These are phyloP conservation scores for Perdita meconis DNA, from an alignment of 2,888 invertebrate species.

Conservation along the genomic window DNA sequence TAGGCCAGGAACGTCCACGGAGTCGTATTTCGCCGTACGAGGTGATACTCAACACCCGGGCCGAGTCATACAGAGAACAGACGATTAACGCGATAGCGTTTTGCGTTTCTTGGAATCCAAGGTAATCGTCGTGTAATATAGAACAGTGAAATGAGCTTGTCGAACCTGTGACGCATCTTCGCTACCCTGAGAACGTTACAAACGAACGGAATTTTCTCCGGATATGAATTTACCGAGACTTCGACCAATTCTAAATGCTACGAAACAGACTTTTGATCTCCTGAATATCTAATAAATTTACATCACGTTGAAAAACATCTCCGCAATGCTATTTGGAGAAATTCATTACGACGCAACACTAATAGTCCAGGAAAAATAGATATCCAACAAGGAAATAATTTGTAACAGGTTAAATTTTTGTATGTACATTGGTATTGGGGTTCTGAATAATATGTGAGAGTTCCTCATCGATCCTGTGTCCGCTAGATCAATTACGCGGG, in stretches of 20 bases:
- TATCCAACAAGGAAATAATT: too few relatives aligned
- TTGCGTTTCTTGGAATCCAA: slow-evolving; percentile 78
- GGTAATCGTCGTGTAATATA: slow-evolving; percentile 67
- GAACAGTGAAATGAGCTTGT: slow-evolving; percentile 57
- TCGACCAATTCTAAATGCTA: not conserved
- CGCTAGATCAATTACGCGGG: too few relatives aligned
- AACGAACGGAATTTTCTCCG: not conserved
- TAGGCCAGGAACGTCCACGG: slow-evolving; percentile 83
- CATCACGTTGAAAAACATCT: too few relatives aligned
- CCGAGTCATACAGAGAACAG: slow-evolving; percentile 80
- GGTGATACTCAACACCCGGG: slow-evolving; percentile 82
- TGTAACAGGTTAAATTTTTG: too few relatives aligned
- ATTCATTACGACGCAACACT: too few relatives aligned
- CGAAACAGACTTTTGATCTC: too few relatives aligned
- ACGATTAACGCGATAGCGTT: slow-evolving; percentile 82
- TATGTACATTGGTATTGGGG: too few relatives aligned
- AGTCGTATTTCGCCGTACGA: slow-evolving; percentile 82
- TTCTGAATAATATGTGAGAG: too few relatives aligned
- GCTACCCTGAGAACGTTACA: not conserved
- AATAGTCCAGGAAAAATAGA: too few relatives aligned
- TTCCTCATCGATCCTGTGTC: too few relatives aligned
- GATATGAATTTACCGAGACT: not conserved
- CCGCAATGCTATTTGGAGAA: too few relatives aligned
- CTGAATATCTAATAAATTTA: too few relatives aligned
- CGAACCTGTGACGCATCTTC: slow-evolving; percentile 29